Evolutionary conservation across 1,140 invertebrate species (phyloP), one percentile per base, ranked within the genome.

Genomic region (Heliconius nattereri): DNA sequence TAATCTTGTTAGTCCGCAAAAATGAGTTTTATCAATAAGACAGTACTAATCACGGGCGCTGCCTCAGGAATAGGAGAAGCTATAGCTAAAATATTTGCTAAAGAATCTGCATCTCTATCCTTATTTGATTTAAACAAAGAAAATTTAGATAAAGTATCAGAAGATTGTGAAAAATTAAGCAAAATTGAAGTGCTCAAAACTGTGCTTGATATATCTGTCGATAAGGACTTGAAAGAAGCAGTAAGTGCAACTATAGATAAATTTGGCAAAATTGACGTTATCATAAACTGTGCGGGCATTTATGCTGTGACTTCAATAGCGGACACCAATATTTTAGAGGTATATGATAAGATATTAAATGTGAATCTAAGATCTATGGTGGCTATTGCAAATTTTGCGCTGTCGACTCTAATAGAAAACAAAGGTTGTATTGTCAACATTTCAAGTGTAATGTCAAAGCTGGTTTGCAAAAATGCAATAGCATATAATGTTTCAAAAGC

Each of bases 401-500:
- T 74, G 20, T n/a, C 45, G 3, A 32, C 75, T 19, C 76, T 80
- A 71, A 73, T 73, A 37, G 74, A 76, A 71, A 80, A n/a, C n/a
- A 80, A 80, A 76, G 79, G 79, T 45, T 76, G 74, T 73, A n/a
- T 80, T 11, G 20, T 80, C 7, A 80, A 80, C 49, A 80, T 76
- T 57, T 40, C 74, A 9, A 80, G 79, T 76, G 71, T 80, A 3
- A 57, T 80, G 71, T 74, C 79, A 8, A 29, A 26, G 57, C 37
- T 80, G n/a, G 71, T 76, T 32, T 40, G 29, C 8, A 73, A 66
- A 76, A 32, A 66, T 6, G 13, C 70, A n/a, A 45, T 80, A 60
- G 49, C 74, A 35, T 80, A 80, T 26, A 80, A 45, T 5, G 52
- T 80, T 13, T 73, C 79, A 3, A 80, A 80, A 78, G 83, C 81